Evolutionary conservation across 2,888 invertebrate species (phyloP), one percentile per base, ranked within the genome.

Genomic region (Pollenia amentaria): DNA sequence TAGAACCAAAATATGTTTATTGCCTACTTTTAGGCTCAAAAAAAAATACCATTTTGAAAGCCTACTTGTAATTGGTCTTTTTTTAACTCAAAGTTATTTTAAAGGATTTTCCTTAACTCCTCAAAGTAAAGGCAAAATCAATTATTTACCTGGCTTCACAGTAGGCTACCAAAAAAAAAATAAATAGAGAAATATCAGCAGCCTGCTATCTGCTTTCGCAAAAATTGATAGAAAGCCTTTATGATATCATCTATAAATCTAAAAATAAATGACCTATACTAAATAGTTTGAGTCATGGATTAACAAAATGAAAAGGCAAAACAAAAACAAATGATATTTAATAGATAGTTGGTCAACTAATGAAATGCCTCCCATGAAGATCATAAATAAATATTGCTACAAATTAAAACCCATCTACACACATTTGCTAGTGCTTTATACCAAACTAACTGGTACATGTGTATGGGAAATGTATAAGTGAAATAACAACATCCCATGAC

Each of bases 361-460:
- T 87, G 77, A 84, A 77, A 64, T 73, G 72, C 77, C 77, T 77
- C 80, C 77, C 72, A 85, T 83, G 76, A 70, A 82, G 51, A 69
- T 62, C 46, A 78, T 75, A 64, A 75, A 81, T 62, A 29, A 62
- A 75, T 79, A 67, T 55, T 21, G 18, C n/a, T 38, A 64, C 55
- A 38, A 75, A 69, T 53, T 44, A 29, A 21, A 29, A 60, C 57
- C 46, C 18, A n/a, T 6, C 55, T 12, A 42, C 16, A 44, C 10
- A 46, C 40, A 44, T 40, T 11, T 57, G 10, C 40, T 21, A 21
- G 14, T 29, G 6, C 6, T 29, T 29, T 29, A 29, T 29, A 29
- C 29, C 9, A 3, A 48, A 40, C 48, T 62, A 51, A 38, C 48
- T 42, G 12, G 12, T 21, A 42, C 64, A 65, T 53, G 51, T 64